Base-by-base conservation (phyloP, 2,113 vertebrate species). In the Tenrec ecaudatus region DNA sequence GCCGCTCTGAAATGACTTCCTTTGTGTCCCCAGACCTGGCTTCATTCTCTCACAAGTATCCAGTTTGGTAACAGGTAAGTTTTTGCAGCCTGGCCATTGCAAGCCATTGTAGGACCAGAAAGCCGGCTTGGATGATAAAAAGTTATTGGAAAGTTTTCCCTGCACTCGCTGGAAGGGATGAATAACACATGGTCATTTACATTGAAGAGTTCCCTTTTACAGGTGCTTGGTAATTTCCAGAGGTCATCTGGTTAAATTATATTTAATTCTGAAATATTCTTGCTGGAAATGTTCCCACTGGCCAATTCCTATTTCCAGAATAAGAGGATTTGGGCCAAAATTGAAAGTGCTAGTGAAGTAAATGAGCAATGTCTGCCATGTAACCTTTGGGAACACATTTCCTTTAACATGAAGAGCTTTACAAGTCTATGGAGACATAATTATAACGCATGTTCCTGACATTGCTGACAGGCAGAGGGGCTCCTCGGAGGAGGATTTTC, bases 201-300 rank as follows among this genome's bases (percentile, higher is more conserved):
- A 53, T 66, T 80, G 57, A 83, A 89, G 82, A 19, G 29, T 75
- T 97, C 58, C 57, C 0, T 27, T 96, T 27, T 88, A 88, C 92
- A 27, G 38, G 43, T 89, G 84, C 60, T 92, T 93, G 36, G 27
- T 92, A 43, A 96, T 97, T 97, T 92, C 89, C 40, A 92, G 33
- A 33, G 86, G 73, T 93, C 87, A 80, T 71, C 40, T 53, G 76
- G 71, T 88, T 77, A 91, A 94, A 95, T 96, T 82, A 82, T 66
- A 87, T 90, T 96, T 94, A 95, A 92, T 95, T 96, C 92, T 89
- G 89, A 97, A 95, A 92, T 90, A 92, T 43, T 93, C 62, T 88
- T 92, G 36, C 80, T 92, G 88, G 90, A 95, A 95, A 66, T 86
- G 43, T 95, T 88, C 90, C 93, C 78, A 79, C 82, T 69, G 75